Evolutionary conservation across 2,888 invertebrate species (phyloP).

Genomic region (Campoplex capitator): DNA sequence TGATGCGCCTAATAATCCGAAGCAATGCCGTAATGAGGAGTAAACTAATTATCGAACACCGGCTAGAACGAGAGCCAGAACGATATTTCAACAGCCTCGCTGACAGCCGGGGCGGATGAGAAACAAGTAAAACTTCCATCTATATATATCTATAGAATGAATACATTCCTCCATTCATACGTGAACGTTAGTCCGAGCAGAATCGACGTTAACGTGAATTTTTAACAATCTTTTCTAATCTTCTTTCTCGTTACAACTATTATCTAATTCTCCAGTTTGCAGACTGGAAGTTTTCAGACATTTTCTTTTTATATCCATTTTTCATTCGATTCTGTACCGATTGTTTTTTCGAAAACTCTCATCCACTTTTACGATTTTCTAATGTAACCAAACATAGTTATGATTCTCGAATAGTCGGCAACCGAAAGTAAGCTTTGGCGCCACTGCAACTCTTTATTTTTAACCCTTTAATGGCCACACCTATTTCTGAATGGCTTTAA

Average conservation of each 20-base stretch:
- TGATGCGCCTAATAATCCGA: slow-evolving; percentile 80
- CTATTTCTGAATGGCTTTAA: too few species aligned
- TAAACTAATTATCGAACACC: slow-evolving; percentile 83
- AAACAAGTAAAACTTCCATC: slow-evolving; percentile 73
- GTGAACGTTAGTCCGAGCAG: not conserved
- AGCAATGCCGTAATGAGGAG: slow-evolving; percentile 82
- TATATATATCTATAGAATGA: not conserved
- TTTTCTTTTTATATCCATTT: too few species aligned
- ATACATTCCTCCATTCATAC: not conserved
- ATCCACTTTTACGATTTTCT: slow-evolving; percentile 65
- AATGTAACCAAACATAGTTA: slow-evolving; percentile 80
- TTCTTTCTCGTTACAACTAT: not conserved
- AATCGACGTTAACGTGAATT: not conserved
- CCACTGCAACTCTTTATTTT: slow-evolving; percentile 65
- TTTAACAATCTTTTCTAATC: not conserved
- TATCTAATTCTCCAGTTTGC: not conserved
- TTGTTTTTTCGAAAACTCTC: too few species aligned
- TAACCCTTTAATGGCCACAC: too few species aligned
- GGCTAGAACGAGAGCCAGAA: slow-evolving; percentile 79
- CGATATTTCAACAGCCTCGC: slow-evolving; percentile 82
- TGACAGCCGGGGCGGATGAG: slow-evolving; percentile 80
- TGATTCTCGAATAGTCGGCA: slow-evolving; percentile 75
- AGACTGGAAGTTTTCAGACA: too few species aligned
- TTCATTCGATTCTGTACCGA: too few species aligned
- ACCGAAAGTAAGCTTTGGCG: slow-evolving; percentile 75